Percentiles rank a stretch among this genome's conserved stretches.
Evolutionary conservation across 1,140 invertebrate species (phyloP).

Genomic region (Aphaenogaster ashmeadi): DNA sequence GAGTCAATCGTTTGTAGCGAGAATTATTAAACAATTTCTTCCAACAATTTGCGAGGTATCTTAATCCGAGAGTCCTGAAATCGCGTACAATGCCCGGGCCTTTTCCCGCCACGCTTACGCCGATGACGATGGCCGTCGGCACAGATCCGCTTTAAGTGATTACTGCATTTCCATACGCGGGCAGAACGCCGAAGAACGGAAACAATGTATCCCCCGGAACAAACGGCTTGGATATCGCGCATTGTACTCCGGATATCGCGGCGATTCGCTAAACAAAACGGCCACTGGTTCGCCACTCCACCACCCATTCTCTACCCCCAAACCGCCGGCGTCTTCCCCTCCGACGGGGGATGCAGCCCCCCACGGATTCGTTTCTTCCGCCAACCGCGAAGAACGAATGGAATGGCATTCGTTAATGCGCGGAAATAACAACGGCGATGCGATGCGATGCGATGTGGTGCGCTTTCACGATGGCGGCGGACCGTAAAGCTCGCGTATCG

Average conservation of each 20-base stretch:
- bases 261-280: slow-evolving; percentile 61
- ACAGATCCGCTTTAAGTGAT: slow-evolving; percentile 63
- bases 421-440: slow-evolving; percentile 41
- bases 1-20: neutral
- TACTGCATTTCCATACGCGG: slow-evolving; percentile 54
- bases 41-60: neutral
- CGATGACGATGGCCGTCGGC: slow-evolving; percentile 24
- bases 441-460: neutral
- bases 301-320: neutral
- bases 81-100: neutral
- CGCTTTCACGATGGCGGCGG: slow-evolving; percentile 50
- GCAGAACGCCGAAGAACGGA: slow-evolving; percentile 44
- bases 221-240: slow-evolving; percentile 46
- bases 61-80: neutral
- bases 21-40: neutral
- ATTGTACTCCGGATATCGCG: slow-evolving; percentile 54
- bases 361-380: slow-evolving; percentile 2
- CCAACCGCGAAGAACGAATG: slow-evolving; percentile 16
- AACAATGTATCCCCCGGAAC: slow-evolving; percentile 56
- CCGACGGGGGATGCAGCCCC: neutral
- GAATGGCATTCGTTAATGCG: slow-evolving; percentile 52
- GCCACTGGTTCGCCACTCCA: slow-evolving; percentile 38
- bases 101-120: neutral
- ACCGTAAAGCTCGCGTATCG: slow-evolving; percentile 12
- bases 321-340: neutral